Base-by-base conservation (phyloP, 92 coral and sea anemone species). In the Paramuricea clavata region DNA sequence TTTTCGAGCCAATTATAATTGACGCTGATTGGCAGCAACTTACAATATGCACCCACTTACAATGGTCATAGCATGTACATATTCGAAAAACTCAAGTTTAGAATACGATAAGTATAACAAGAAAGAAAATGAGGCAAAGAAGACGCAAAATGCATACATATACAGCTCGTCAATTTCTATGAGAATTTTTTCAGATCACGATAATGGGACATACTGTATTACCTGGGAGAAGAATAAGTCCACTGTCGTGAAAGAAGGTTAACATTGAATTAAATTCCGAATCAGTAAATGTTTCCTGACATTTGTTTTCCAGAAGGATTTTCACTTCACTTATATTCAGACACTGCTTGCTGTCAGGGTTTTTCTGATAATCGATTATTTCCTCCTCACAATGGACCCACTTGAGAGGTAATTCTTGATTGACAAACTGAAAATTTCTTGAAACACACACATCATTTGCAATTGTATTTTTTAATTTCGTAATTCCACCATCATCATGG, bases 381-480 rank as follows among this genome's bases (percentile, higher is more conserved):
- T 85, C 78, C 49, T 92, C 95, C 57, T 92, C 95, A 72, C 91
- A 87, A 33, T 92, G 91, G 35, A 92, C 89, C 95, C 95, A 92
- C 30, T 75, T 65, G 0, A 92, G 64, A 1, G 95, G 95, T 8
- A 92, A 61, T 68, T 92, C 88, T 27, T 83, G 82, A 34, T 52
- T 35, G 50, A 79, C 71, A 79, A 56, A 62, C 7, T 68, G 67
- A 36, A 70, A 33, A 16, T 32, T 69, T 25, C 30, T 34, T 28
- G 88, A 85, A 9, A 79, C 81, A 22, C 69, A 74, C 0, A 91
- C 85, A 32, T 92, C 95, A 0, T 64, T 78, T 16, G 91, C 92
- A 54, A 92, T 92, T 19, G 83, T 50, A 22, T 78, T 72, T 62
- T 73, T 87, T 2, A 92, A 64, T 6, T 68, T 42, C 39, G 19